These are phyloP conservation scores for Agrochola circellaris DNA, from an alignment of 2,888 invertebrate species.

Conservation along the genomic window DNA sequence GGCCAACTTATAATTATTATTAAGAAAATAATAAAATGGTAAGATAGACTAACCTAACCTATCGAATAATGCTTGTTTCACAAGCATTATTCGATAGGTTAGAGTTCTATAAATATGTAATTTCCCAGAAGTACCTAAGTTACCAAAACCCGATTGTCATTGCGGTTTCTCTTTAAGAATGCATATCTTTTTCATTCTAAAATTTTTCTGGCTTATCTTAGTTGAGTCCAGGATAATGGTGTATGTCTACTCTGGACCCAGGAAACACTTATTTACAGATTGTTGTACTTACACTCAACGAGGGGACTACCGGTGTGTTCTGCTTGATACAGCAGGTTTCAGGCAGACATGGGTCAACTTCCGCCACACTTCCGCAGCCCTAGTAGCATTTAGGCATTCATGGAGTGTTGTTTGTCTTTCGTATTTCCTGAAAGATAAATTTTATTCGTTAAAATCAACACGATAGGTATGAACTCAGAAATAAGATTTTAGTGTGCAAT, in stretches of 20 bases:
- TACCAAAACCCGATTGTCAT: too few species aligned
- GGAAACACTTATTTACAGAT: conserved; percentile 14
- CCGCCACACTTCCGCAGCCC: conserved; percentile 14
- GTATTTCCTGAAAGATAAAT: conserved; percentile 4
- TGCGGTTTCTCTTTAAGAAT: not conserved
- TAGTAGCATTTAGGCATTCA: not conserved
- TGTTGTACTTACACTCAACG: conserved; percentile 6
- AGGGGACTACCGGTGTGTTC: conserved; percentile 16
- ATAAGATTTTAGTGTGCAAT: not conserved
- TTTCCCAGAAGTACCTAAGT: not conserved
- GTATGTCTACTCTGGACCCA: not conserved
- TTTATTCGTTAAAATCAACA: not conserved
- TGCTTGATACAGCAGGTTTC: conserved; percentile 7
- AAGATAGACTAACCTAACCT: too few species aligned
- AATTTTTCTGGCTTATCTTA: not conserved
- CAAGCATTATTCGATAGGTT: not conserved
- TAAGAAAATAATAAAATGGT: not conserved
- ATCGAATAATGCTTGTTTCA: too few species aligned
- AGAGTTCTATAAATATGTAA: not conserved
- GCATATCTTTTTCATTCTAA: not conserved
- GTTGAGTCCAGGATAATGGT: not conserved
- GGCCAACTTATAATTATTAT: not conserved
- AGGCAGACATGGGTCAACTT: conserved; percentile 19
- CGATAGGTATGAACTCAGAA: too few species aligned
- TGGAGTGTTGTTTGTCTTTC: not conserved